Percentiles rank a stretch among this genome's conserved stretches.
Evolutionary conservation across 2,888 invertebrate species (phyloP).

Genomic region (Drosophila stalkeri): DNA sequence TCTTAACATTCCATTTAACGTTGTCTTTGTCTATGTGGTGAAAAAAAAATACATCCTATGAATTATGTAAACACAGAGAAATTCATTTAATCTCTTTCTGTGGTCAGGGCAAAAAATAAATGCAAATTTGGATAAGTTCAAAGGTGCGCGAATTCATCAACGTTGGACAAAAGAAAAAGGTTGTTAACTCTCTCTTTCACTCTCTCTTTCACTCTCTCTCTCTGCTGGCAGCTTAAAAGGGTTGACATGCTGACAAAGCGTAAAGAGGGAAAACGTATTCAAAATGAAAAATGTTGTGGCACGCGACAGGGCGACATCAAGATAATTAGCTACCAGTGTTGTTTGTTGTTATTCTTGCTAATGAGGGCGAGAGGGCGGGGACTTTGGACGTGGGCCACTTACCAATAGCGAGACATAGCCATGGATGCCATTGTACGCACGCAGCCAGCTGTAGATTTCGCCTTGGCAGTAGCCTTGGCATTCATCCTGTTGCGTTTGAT

Average conservation of each 20-base stretch:
- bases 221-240: slow-evolving; percentile 11
- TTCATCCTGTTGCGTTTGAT: slow-evolving; percentile 61
- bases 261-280: slow-evolving; percentile 3
- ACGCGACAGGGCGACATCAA: slow-evolving; percentile 37
- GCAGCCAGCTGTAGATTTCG: slow-evolving; percentile 87
- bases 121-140: slow-evolving; percentile 29
- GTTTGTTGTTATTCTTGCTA: slow-evolving; percentile 12
- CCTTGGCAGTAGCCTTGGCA: slow-evolving; percentile 87
- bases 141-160: slow-evolving; percentile 36
- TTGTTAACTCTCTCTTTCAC: background rate
- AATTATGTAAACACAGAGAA: slow-evolving; percentile 32
- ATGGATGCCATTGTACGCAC: slow-evolving; percentile 90
- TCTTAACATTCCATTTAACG: slow-evolving; percentile 5
- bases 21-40: background rate
- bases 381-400: slow-evolving; percentile 81
- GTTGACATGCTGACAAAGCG: slow-evolving; percentile 38
- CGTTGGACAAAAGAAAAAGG: slow-evolving; percentile 25
- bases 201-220: background rate
- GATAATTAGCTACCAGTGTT: slow-evolving; percentile 33
- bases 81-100: slow-evolving; percentile 31
- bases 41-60: slow-evolving; percentile 10
- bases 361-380: slow-evolving; percentile 9
- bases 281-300: slow-evolving; percentile 49
- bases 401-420: slow-evolving; percentile 93
- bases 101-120: slow-evolving; percentile 12